Conservation (phyloP, 2,888 invertebrate genomes). For the Thymelicus acteon region DNA sequence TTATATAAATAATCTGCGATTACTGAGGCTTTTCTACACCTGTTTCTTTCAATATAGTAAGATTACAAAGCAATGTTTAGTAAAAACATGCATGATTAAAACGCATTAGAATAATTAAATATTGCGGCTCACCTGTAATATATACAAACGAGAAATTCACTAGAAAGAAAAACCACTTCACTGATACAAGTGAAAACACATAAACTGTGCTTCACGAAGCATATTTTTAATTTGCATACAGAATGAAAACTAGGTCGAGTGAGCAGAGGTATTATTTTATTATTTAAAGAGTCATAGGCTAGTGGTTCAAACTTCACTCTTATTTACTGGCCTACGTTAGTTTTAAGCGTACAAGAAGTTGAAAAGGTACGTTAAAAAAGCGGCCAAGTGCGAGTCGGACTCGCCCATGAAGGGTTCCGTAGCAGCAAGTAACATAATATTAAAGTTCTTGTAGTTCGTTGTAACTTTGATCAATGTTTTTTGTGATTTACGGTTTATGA, state of each 20-base stretch:
- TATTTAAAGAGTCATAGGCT: neutral
- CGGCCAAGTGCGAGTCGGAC: too few relatives aligned
- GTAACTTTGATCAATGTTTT: too few relatives aligned
- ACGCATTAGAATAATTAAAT: constrained; percentile 31
- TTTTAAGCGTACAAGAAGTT: too few relatives aligned
- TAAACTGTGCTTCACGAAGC: constrained; percentile 19
- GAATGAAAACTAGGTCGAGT: constrained; percentile 23
- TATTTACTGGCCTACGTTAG: neutral
- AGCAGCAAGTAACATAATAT: too few relatives aligned
- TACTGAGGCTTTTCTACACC: too few relatives aligned
- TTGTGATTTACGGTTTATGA: too few relatives aligned
- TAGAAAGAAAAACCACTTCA: constrained; percentile 31
- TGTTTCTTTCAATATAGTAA: neutral
- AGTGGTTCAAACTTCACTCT: neutral
- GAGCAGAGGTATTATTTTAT: neutral
- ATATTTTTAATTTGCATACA: constrained; percentile 27
- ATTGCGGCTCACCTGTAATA: constrained; percentile 21
- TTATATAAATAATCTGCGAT: too few relatives aligned
- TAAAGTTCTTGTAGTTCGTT: too few relatives aligned
- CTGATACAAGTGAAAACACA: constrained; percentile 24
- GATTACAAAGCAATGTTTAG: neutral
- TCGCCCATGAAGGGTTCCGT: too few relatives aligned
- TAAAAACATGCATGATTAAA: constrained; percentile 1
- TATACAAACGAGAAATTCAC: constrained; percentile 14
- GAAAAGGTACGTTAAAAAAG: too few relatives aligned